Evolutionary conservation across 2,888 invertebrate species (phyloP).

Genomic region (Dione juno): DNA sequence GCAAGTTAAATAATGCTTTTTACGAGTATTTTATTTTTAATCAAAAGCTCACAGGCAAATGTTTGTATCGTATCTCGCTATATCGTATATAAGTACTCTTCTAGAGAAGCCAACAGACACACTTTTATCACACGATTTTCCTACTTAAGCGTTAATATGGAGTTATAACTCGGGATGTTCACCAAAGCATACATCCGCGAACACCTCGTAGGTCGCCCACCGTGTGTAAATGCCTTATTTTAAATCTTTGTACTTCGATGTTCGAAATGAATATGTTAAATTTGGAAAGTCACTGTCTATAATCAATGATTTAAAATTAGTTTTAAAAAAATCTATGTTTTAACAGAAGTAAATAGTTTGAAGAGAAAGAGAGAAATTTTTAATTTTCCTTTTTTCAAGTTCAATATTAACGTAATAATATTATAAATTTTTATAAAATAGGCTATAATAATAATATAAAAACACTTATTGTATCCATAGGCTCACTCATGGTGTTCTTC

Average conservation of each 20-base stretch:
- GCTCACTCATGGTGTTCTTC: too few species aligned
- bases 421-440: too few species aligned
- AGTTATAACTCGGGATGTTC: background rate
- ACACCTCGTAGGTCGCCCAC: conserved; percentile 2
- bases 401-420: too few species aligned
- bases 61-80: too few species aligned
- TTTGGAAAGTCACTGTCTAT: conserved; percentile 1
- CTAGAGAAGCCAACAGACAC: background rate
- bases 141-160: background rate
- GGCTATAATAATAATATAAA: too few species aligned
- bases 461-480: too few species aligned
- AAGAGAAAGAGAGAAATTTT: too few species aligned
- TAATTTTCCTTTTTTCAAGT: too few species aligned
- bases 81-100: background rate
- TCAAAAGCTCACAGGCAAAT: too few species aligned
- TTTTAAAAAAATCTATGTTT: background rate
- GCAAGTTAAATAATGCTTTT: too few species aligned
- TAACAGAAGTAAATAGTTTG: background rate
- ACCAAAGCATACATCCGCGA: background rate
- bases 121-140: background rate
- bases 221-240: conserved; percentile 5
- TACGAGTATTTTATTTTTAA: too few species aligned
- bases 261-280: conserved; percentile 7
- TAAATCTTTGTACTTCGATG: background rate
- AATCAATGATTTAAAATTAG: background rate